Evolutionary conservation across 2,888 invertebrate species (phyloP).

Genomic region (Lasioglossum morio): DNA sequence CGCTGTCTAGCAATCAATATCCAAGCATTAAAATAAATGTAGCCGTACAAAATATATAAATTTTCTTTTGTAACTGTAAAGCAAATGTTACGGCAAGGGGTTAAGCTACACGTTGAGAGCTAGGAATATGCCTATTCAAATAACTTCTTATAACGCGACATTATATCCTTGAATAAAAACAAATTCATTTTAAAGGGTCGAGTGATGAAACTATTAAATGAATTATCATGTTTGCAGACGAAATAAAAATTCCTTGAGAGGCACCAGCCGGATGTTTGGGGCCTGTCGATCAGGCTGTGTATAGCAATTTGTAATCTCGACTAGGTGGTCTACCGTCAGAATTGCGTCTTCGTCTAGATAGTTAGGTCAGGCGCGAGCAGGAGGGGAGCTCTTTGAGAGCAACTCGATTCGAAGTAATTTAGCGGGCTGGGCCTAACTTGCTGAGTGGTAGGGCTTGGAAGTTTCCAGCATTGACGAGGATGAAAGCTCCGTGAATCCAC

Average conservation of each 20-base stretch:
- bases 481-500: conserved; percentile 44
- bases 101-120: too few relatives aligned
- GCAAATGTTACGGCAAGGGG: too few relatives aligned
- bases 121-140: background rate
- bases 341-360: conserved; percentile 42
- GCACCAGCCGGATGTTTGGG: background rate
- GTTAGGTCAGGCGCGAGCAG: conserved; percentile 51
- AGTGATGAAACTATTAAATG: too few relatives aligned
- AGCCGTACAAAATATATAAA: too few relatives aligned
- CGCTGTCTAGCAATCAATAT: too few relatives aligned
- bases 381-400: conserved; percentile 62
- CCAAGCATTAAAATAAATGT: too few relatives aligned
- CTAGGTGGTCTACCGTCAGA: conserved; percentile 4
- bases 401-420: conserved; percentile 77
- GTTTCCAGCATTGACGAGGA: conserved; percentile 72
- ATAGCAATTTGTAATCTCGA: conserved; percentile 35
- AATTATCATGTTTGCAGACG: too few relatives aligned
- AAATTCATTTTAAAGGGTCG: too few relatives aligned
- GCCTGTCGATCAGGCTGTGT: background rate
- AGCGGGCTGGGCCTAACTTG: conserved; percentile 66
- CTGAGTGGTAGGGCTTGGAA: conserved; percentile 62
- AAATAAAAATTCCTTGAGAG: background rate
- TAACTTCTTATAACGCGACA: background rate
- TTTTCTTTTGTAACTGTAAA: too few relatives aligned
- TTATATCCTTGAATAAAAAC: too few relatives aligned